These are phyloP conservation scores for Thecocarcelia acutangulata DNA, from an alignment of 2,888 invertebrate genomes.

Conservation along the genomic window DNA sequence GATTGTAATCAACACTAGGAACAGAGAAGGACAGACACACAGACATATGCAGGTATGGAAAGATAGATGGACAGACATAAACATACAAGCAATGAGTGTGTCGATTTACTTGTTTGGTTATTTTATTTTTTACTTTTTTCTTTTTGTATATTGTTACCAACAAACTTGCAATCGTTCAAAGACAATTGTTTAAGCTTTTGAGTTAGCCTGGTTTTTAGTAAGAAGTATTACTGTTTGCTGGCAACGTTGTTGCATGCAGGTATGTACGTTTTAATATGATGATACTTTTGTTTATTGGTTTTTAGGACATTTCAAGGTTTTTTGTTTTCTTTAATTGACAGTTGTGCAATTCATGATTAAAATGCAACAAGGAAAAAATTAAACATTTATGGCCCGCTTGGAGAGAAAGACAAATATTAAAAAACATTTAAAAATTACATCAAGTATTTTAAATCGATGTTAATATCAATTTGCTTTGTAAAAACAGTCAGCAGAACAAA, in stretches of 20 bases:
- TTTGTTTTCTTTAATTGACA: conserved; percentile 64
- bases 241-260: conserved; percentile 25
- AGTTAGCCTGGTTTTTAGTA: conserved; percentile 33
- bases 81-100: conserved; percentile 2
- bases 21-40: background rate
- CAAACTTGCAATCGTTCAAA: conserved; percentile 5
- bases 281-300: conserved; percentile 67
- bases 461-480: conserved; percentile 25
- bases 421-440: conserved; percentile 51
- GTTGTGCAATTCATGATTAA: conserved; percentile 65
- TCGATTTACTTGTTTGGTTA: conserved; percentile 16
- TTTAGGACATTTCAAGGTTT: conserved; percentile 69
- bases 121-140: conserved; percentile 2
- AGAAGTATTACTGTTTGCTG: conserved; percentile 12
- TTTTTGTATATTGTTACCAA: background rate
- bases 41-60: background rate
- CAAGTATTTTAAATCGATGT: conserved; percentile 24
- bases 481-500: background rate
- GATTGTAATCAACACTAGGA: conserved; percentile 63
- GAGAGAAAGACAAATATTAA: background rate
- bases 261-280: conserved; percentile 29
- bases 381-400: background rate
- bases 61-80: conserved; percentile 5
- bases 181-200: conserved; percentile 53
- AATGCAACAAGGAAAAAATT: conserved; percentile 11